Percentiles rank a stretch among this genome's conserved stretches.
Conservation (phyloP, 2,888 invertebrate genomes). For the Leucophenga maculata region DNA sequence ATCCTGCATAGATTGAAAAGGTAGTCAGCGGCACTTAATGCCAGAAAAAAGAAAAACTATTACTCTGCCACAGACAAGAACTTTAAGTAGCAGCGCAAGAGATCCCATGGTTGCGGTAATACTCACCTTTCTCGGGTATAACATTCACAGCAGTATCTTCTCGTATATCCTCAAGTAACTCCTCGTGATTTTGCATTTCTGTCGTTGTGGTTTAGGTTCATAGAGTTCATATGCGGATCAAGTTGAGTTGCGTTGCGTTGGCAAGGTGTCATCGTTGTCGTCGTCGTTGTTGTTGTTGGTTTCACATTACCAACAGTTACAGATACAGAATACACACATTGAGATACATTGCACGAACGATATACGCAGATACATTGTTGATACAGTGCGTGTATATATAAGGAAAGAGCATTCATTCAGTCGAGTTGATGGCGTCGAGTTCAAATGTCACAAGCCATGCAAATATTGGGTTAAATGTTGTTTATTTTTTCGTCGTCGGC, state of each 20-base stretch:
- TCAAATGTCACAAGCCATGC: conserved; percentile 25
- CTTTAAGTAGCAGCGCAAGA: background rate
- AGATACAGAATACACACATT: conserved; percentile 11
- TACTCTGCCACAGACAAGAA: background rate
- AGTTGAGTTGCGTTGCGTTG: too few species aligned
- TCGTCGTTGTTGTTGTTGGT: conserved; percentile 12
- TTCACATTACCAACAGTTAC: conserved; percentile 21
- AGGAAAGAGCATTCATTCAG: background rate
- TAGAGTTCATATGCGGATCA: too few species aligned
- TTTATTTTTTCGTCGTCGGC: conserved; percentile 9
- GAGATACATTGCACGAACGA: too few species aligned
- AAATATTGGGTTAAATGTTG: conserved; percentile 27
- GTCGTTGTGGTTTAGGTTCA: conserved; percentile 23
- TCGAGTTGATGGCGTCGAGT: conserved; percentile 12
- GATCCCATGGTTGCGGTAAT: background rate
- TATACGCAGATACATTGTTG: background rate
- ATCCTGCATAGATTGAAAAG: conserved; percentile 13
- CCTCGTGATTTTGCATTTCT: conserved; percentile 72
- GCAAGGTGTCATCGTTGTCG: too few species aligned
- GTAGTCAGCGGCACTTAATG: conserved; percentile 3
- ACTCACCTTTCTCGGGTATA: conserved; percentile 72
- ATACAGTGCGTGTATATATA: conserved; percentile 1
- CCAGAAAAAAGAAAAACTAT: background rate
- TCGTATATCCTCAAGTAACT: conserved; percentile 71
- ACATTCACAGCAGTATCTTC: conserved; percentile 70